phyloP scores from a whole-genome alignment of 2,888 invertebrate genomes.

The Eupithecia insigniata region DNA sequence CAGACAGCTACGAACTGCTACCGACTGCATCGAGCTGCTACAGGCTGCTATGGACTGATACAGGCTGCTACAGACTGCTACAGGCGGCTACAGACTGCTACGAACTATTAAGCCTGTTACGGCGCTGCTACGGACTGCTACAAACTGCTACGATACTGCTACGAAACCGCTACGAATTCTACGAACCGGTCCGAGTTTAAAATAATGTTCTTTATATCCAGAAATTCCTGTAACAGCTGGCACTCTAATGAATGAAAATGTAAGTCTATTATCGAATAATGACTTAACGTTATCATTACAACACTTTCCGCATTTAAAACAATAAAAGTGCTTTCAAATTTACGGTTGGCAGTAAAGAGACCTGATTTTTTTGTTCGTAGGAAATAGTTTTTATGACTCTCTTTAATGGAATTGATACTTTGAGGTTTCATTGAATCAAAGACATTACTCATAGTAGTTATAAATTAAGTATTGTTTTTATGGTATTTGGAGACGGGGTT shows the following conservation, averaged over 20 bases:
- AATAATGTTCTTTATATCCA: background rate
- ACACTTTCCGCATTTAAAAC: conserved; percentile 42
- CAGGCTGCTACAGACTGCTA: background rate
- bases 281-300: conserved; percentile 47
- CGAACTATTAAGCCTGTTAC: no score
- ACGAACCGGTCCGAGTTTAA: background rate
- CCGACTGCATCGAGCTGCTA: no score
- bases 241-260: conserved; percentile 18
- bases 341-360: conserved; percentile 55
- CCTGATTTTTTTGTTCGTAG: conserved; percentile 51
- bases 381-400: conserved; percentile 45
- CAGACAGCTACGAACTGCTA: background rate
- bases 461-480: background rate
- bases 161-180: background rate
- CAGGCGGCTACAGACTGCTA: background rate
- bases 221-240: conserved; percentile 18
- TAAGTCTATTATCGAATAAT: conserved; percentile 18
- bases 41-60: background rate
- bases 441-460: conserved; percentile 2
- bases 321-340: conserved; percentile 54
- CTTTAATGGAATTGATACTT: conserved; percentile 33
- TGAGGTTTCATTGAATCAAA: conserved; percentile 15
- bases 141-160: background rate
- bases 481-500: background rate
- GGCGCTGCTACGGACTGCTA: background rate